phyloP scores from a whole-genome alignment of 2,113 vertebrate species.

The Saccopteryx bilineata region DNA sequence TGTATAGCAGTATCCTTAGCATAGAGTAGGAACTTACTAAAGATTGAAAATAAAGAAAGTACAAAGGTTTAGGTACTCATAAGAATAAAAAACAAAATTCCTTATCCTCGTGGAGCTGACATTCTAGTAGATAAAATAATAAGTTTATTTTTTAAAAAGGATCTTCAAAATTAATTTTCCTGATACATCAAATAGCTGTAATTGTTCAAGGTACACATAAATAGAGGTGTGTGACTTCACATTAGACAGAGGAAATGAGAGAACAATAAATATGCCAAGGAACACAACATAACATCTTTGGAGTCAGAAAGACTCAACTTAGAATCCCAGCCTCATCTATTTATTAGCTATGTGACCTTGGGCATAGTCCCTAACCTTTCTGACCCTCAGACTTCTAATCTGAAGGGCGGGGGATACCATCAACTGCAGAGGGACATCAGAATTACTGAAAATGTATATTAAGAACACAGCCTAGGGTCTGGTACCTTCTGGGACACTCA shows the following conservation, averaged over 20 bases:
- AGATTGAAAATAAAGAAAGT: background rate
- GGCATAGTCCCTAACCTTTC: background rate
- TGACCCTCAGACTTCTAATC: background rate
- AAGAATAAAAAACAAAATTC: slow-evolving; percentile 9
- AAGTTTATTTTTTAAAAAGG: background rate
- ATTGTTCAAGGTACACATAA: background rate
- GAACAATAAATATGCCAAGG: background rate
- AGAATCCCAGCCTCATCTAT: background rate
- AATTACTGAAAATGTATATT: background rate
- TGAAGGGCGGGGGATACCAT: background rate
- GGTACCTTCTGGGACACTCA: background rate
- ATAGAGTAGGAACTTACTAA: background rate
- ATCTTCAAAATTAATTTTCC: background rate
- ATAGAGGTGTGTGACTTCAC: background rate
- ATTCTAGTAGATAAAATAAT: background rate
- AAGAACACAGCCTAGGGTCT: background rate
- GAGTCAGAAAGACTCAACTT: background rate
- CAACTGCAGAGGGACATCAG: background rate
- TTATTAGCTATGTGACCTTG: background rate
- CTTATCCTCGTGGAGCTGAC: background rate
- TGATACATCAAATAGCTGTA: background rate
- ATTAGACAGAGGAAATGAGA: background rate
- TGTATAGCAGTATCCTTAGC: background rate
- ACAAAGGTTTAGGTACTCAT: background rate
- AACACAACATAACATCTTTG: background rate